These are phyloP conservation scores for Aphelinus atriplicis DNA, from an alignment of 1,140 invertebrate genomes.

Conservation along the genomic window DNA sequence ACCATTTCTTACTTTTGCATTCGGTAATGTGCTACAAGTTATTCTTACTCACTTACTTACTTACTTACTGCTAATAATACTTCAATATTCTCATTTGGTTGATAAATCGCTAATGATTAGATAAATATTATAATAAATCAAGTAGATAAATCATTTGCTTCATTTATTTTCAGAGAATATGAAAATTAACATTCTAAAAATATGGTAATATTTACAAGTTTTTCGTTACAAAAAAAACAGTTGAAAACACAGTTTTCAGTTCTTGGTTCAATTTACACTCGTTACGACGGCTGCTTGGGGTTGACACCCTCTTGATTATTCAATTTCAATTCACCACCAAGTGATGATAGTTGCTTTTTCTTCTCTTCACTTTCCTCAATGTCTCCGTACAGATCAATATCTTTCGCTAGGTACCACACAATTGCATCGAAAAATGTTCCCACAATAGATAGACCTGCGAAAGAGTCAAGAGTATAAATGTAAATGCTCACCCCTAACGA, in stretches of 20 bases:
- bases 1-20: no score
- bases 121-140: constrained; percentile 30
- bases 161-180: background rate
- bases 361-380: constrained; percentile 52
- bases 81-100: no score
- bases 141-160: constrained; percentile 24
- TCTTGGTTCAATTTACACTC: background rate
- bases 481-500: background rate
- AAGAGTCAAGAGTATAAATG: constrained; percentile 22
- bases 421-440: constrained; percentile 69
- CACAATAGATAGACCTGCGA: constrained; percentile 66
- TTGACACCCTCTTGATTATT: constrained; percentile 2
- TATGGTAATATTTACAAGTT: constrained; percentile 27
- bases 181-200: constrained; percentile 17
- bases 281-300: background rate
- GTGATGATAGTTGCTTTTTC: constrained; percentile 44
- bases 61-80: no score
- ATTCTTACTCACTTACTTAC: no score
- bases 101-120: no score
- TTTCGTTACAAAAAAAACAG: constrained; percentile 1
- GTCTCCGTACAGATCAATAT: constrained; percentile 70
- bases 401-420: constrained; percentile 69
- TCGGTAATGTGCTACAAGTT: no score
- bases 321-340: constrained; percentile 2
- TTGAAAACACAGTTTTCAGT: constrained; percentile 31